Base-by-base conservation (phyloP, 1,140 invertebrate genomes). In the Drosophila kikkawai region DNA sequence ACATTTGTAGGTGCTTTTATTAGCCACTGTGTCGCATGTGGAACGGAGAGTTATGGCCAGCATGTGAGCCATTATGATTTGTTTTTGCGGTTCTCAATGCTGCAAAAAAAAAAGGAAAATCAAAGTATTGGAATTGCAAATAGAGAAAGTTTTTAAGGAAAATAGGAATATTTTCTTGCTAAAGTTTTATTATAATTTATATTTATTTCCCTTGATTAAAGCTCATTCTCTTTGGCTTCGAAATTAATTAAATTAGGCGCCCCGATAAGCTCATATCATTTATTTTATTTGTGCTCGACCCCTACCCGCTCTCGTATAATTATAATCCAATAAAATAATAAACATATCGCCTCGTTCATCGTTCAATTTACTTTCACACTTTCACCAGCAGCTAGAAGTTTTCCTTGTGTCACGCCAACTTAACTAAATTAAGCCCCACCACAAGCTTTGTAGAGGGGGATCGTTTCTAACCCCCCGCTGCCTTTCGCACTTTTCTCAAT, bases 241-340 rank as follows among this genome's bases (percentile, higher is more conserved):
- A 8, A 70, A 15, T 67, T 64, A 75, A 75, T 75, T 75, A 19
- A 75, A 64, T 76, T 58, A 75, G 48, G 41, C 63, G 55, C 41
- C 50, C 48, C 22, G 47, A 60, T 61, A 63, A 57, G 70, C 37
- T 44, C 51, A 53, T 74, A 63, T 29, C 17, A 3, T 15, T 36
- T n/a, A 55, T 65, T 48, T 63, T 61, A 44, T 47, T 82, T 77
- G 34, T 44, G 26, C 55, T 17, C 45, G 56, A 45, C 44, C 50
- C 61, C 13, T 9, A 11, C 13, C 13, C 7, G 32, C 66, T 55
- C 47, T 58, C 67, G 51, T 66, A 60, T 87, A 88, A 87, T 87
- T 87, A 88, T 87, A 87, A 87, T 87, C 77, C 84, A 88, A 87
- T 88, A 83, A 87, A 87, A 87, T 87, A 87, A 87, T 83, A 87